These are phyloP conservation scores for Actinostola sp. DNA, from an alignment of 92 coral and sea anemone genomes.

Conservation along the genomic window DNA sequence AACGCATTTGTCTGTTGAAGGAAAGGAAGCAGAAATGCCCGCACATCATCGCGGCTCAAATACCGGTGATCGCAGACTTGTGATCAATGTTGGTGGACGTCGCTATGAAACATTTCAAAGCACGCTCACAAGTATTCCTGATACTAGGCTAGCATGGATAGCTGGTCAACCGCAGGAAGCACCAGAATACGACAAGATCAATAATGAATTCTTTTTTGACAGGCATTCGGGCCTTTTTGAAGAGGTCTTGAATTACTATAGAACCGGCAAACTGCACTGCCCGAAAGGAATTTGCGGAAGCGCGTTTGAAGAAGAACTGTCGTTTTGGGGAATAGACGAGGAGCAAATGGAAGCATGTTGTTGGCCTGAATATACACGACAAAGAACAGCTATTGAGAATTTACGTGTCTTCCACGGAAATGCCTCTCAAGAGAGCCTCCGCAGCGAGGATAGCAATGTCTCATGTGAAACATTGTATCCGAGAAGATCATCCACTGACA, in stretches of 20 bases:
- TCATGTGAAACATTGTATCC: conserved; percentile 18
- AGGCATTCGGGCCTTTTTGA: conserved; percentile 77
- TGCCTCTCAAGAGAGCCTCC: conserved; percentile 38
- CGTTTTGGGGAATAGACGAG: conserved; percentile 86
- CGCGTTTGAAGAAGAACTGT: conserved; percentile 74
- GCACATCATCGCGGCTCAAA: neutral
- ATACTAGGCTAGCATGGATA: conserved; percentile 79
- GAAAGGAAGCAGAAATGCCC: conserved; percentile 9
- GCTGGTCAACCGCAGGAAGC: conserved; percentile 63
- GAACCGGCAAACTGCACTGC: conserved; percentile 81
- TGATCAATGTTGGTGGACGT: conserved; percentile 76
- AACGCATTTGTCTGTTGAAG: too few species aligned
- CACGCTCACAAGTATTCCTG: conserved; percentile 75
- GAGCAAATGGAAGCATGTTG: conserved; percentile 82
- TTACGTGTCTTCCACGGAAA: conserved; percentile 57
- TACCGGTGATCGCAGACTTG: conserved; percentile 42
- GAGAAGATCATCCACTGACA: conserved; percentile 23
- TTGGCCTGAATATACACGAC: conserved; percentile 84
- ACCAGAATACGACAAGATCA: conserved; percentile 60
- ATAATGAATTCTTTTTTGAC: conserved; percentile 78
- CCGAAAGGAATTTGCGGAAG: conserved; percentile 82
- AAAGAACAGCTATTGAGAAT: conserved; percentile 68
- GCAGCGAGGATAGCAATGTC: conserved; percentile 37
- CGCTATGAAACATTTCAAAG: conserved; percentile 74
- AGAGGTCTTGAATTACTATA: conserved; percentile 75